A percentile compares a stretch with the other conserved stretches of the same genome.
These are phyloP conservation scores for Nematostella vectensis DNA, from an alignment of 92 coral and sea anemone genomes.

Conservation along the genomic window DNA sequence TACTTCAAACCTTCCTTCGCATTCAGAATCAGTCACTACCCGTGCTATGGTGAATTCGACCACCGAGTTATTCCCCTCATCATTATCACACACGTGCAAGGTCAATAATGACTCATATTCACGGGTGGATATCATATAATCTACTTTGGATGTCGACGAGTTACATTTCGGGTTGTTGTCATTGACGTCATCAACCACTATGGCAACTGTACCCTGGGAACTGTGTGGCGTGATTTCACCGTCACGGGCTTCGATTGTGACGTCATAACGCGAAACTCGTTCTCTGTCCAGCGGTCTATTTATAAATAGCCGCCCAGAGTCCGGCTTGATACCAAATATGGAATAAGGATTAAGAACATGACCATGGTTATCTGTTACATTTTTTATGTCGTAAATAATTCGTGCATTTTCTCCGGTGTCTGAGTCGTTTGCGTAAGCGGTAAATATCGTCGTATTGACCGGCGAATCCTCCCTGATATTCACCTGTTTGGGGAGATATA, in stretches of 20 bases:
- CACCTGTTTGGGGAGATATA: background rate
- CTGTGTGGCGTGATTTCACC: conserved; percentile 16
- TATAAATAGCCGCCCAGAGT: conserved; percentile 6
- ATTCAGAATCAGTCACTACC: background rate
- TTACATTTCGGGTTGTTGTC: conserved; percentile 14
- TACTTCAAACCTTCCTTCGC: conserved; percentile 9
- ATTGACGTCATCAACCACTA: conserved; percentile 22
- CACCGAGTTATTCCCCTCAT: conserved; percentile 10
- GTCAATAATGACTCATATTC: background rate
- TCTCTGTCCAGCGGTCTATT: conserved; percentile 11
- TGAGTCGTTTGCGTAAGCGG: conserved; percentile 6
- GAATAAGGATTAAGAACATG: background rate
- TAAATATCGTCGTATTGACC: conserved; percentile 1
- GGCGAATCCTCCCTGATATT: conserved; percentile 8
- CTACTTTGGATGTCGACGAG: background rate
- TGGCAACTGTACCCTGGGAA: conserved; percentile 4
- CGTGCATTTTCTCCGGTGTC: conserved; percentile 9
- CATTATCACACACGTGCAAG: conserved; percentile 7
- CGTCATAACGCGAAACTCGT: background rate
- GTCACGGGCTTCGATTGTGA: conserved; percentile 22
- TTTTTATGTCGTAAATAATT: background rate
- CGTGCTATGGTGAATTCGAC: conserved; percentile 3
- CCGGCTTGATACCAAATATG: conserved; percentile 2
- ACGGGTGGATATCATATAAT: background rate
- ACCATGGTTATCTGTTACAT: background rate